Conservation (phyloP, 2,888 invertebrate species). For the Macropis europaea region DNA sequence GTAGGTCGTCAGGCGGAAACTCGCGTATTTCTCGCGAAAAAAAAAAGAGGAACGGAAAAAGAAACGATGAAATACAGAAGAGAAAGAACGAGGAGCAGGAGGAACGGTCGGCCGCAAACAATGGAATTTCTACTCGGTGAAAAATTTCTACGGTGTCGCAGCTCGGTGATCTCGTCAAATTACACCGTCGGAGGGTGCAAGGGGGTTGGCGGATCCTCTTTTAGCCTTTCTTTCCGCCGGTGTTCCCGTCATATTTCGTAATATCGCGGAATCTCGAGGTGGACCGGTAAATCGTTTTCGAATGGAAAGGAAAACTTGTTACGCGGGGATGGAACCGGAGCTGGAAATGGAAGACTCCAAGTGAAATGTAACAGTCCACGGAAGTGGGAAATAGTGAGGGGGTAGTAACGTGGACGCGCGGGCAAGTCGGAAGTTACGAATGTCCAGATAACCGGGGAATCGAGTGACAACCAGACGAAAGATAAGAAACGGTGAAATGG, state of each 20-base stretch:
- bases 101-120: constrained; percentile 26
- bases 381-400: constrained; percentile 19
- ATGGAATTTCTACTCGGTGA: constrained; percentile 40
- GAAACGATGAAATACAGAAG: background rate
- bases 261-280: constrained; percentile 23
- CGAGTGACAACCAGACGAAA: background rate
- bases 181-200: too few species aligned
- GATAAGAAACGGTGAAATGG: background rate
- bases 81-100: constrained; percentile 3
- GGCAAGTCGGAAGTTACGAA: constrained; percentile 22
- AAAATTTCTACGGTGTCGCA: constrained; percentile 27
- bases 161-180: constrained; percentile 36
- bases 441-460: background rate
- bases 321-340: background rate
- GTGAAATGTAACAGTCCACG: constrained; percentile 31
- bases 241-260: constrained; percentile 23
- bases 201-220: too few species aligned
- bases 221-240: background rate
- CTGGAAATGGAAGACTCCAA: constrained; percentile 20
- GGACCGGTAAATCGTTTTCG: constrained; percentile 36
- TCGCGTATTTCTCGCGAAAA: background rate
- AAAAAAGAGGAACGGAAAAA: background rate
- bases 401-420: background rate
- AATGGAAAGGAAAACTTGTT: constrained; percentile 37
- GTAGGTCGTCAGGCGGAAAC: constrained; percentile 7